Evolutionary conservation across 2,888 invertebrate species (phyloP), one percentile per base, ranked within the genome.

Genomic region (Rhagium mordax): DNA sequence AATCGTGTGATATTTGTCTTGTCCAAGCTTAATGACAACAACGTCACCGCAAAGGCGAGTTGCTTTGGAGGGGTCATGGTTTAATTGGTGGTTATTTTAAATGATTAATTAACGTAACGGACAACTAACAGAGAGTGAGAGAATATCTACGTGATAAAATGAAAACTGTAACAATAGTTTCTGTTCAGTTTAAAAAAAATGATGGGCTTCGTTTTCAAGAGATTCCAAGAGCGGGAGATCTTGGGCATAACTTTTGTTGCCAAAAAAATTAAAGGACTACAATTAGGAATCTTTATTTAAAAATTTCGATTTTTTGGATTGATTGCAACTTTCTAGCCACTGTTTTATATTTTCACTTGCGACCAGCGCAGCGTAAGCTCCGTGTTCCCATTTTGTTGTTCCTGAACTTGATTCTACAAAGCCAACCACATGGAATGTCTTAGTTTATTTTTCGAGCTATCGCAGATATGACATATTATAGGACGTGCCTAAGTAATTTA

Each of bases 361-460:
- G 55, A 24, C n/a, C 55, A 21, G 24, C 4, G 15, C 55, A 21
- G 24, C 4, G 55, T 55, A 21, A 7, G n/a, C 55, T 55, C 55
- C 33, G 33, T 57, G 62, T 29, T 53, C 65, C 33, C 61, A 71
- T 74, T 71, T 71, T 10, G 59, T 71, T 71, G 59, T 71, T 71
- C 70, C 33, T 74, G 61, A 71, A 60, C 66, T 18, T 61, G 61
- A 74, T 68, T 60, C 74, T 78, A 78, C 71, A 74, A 78, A 76
- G 55, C 71, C 71, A 79, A 78, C 79, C 79, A 71, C 75, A 74
- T 75, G 75, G 70, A 76, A 79, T 75, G 72, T 66, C 24, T 41
- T 60, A 65, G 68, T 64, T 74, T 71, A 70, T 75, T 76, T 78
- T 74, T 74, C 62, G 51, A 18, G 41, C 51, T 41, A 55, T 20